These are phyloP conservation scores for Orycteropus afer DNA, from an alignment of 2,113 vertebrate genomes.

Conservation along the genomic window DNA sequence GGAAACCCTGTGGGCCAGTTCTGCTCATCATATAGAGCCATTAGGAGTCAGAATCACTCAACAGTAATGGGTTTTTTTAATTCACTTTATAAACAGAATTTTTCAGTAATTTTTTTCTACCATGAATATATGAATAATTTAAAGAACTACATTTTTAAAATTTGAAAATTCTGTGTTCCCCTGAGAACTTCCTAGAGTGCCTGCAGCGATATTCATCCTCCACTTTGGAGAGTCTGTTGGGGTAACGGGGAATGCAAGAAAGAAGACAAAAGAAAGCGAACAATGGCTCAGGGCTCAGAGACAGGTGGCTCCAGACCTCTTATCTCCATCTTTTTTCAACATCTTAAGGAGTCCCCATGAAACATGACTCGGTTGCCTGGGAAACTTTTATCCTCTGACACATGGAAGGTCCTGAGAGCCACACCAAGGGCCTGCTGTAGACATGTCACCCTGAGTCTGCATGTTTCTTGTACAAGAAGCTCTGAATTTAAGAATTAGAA, in stretches of 20 bases:
- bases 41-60: not conserved
- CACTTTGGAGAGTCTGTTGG: not conserved
- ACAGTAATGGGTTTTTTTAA: not conserved
- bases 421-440: not conserved
- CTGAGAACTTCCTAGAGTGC: not conserved
- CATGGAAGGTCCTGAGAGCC: not conserved
- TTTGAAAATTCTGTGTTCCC: not conserved
- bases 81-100: not conserved
- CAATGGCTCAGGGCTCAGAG: not conserved
- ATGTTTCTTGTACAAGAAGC: not conserved
- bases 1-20: not conserved
- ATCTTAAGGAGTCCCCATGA: not conserved
- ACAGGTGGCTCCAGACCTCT: not conserved
- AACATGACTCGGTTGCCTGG: not conserved
- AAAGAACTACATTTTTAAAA: not conserved
- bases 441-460: not conserved
- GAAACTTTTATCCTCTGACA: conserved; percentile 42
- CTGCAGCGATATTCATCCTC: not conserved
- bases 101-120: not conserved
- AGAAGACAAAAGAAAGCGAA: conserved; percentile 44
- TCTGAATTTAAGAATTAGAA: not conserved
- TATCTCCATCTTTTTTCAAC: not conserved
- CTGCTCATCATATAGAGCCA: not conserved
- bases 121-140: not conserved
- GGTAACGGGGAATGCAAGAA: not conserved